A percentile compares a stretch with the other conserved stretches of the same genome.
These are phyloP conservation scores for Pseudorhiza aurosa DNA, from an alignment of 30 jellyfish, hydroid and myxozoan species.

Conservation along the genomic window DNA sequence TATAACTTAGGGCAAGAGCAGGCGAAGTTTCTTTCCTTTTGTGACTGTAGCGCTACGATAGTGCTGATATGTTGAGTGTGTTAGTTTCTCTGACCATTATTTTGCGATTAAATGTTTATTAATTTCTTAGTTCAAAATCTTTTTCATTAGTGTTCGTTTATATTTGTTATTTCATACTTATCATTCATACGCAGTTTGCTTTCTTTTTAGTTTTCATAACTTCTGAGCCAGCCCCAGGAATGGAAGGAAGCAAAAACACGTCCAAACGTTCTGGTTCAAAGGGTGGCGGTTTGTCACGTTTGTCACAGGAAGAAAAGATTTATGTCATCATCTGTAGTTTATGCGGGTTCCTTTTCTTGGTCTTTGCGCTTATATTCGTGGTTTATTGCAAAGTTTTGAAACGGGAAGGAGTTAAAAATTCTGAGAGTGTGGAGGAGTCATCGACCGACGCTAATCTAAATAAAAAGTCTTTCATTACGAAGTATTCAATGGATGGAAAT, in stretches of 20 bases:
- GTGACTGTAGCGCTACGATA: too few relatives aligned
- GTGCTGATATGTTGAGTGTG: too few relatives aligned
- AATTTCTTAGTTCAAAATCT: too few relatives aligned
- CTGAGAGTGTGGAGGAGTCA: background rate
- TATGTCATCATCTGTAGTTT: background rate
- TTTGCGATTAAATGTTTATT: background rate
- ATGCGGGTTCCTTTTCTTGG: background rate
- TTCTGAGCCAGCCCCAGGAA: background rate
- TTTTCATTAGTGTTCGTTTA: too few relatives aligned
- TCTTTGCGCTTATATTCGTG: background rate
- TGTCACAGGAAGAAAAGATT: background rate
- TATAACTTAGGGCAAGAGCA: too few relatives aligned
- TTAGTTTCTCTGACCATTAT: background rate
- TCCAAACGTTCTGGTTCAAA: background rate
- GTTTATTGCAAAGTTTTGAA: background rate
- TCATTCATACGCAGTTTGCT: too few relatives aligned
- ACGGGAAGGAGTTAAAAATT: background rate
- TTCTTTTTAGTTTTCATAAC: background rate
- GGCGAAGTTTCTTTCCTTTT: too few relatives aligned
- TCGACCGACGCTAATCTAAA: constrained; percentile 47
- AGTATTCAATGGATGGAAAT: constrained; percentile 8
- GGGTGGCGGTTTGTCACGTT: background rate
- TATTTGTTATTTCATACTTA: too few relatives aligned
- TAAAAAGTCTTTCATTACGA: background rate
- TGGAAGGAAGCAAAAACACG: background rate